Percentiles rank a stretch among this genome's conserved stretches.
Conservation (phyloP, 2,888 invertebrate species). For the Punctoribates punctum region DNA sequence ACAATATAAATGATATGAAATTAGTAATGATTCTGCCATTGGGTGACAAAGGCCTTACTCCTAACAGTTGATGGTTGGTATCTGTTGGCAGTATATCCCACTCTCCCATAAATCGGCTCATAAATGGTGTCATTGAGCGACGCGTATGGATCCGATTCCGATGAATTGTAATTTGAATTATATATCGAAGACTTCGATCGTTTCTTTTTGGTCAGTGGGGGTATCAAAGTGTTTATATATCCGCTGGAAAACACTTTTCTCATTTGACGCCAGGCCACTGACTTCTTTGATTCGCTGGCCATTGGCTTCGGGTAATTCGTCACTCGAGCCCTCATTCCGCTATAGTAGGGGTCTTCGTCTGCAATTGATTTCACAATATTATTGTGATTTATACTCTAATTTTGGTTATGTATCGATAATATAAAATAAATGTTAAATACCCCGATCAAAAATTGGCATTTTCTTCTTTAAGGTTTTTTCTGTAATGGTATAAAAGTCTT, state of each 20-base stretch:
- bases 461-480: neutral
- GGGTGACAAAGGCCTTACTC: neutral
- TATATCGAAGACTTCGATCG: neutral
- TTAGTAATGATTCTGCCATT: conserved; percentile 24
- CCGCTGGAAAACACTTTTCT: conserved; percentile 41
- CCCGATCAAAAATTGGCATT: neutral
- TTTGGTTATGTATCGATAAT: too few relatives aligned
- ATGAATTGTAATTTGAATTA: conserved; percentile 34
- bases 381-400: too few relatives aligned
- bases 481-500: conserved; percentile 22
- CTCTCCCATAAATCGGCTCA: conserved; percentile 41
- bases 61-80: neutral
- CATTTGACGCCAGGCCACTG: conserved; percentile 35
- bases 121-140: conserved; percentile 39
- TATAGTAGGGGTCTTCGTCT: conserved; percentile 42
- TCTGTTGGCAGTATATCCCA: neutral
- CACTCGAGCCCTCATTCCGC: conserved; percentile 38
- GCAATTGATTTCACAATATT: too few relatives aligned
- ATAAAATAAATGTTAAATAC: neutral
- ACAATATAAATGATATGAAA: neutral
- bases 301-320: conserved; percentile 6
- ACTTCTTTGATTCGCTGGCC: conserved; percentile 29
- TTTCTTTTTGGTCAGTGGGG: conserved; percentile 39
- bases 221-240: conserved; percentile 39
- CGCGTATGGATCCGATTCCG: conserved; percentile 41